Conservation (phyloP, 2,797 vertebrate genomes). For the Dromococcyx pavoninus region DNA sequence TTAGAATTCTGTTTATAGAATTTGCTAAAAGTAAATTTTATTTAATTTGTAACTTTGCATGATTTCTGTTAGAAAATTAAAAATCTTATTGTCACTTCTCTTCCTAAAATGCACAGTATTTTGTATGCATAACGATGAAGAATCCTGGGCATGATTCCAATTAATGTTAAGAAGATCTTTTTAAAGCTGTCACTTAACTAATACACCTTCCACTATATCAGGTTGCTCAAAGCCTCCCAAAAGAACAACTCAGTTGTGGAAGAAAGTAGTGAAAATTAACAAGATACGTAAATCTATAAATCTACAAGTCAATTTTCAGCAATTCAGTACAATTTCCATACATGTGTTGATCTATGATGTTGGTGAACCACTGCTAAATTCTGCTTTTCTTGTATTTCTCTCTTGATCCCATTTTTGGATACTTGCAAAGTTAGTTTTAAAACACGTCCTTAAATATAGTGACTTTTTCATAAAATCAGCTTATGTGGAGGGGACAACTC, state of each 20-base stretch:
- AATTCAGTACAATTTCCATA: not conserved
- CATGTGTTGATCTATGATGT: not conserved
- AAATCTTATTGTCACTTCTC: not conserved
- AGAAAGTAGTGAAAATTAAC: not conserved
- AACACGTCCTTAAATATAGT: not conserved
- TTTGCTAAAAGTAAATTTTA: not conserved
- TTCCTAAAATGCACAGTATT: not conserved
- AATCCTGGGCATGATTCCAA: not conserved
- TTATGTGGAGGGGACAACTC: not conserved
- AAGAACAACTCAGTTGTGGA: not conserved
- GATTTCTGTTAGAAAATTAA: not conserved
- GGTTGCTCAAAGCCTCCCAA: not conserved
- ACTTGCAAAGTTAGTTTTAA: not conserved
- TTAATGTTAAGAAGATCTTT: not conserved
- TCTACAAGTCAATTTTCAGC: not conserved
- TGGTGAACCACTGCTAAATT: not conserved
- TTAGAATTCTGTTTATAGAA: not conserved
- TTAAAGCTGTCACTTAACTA: not conserved
- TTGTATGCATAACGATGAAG: not conserved
- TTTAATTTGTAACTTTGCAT: not conserved
- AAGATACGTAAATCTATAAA: not conserved
- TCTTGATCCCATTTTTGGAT: not conserved
- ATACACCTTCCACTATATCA: not conserved
- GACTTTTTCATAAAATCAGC: not conserved
- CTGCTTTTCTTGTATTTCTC: not conserved